Conservation (phyloP, 2,888 invertebrate species). For the Hedychridium roseum region DNA sequence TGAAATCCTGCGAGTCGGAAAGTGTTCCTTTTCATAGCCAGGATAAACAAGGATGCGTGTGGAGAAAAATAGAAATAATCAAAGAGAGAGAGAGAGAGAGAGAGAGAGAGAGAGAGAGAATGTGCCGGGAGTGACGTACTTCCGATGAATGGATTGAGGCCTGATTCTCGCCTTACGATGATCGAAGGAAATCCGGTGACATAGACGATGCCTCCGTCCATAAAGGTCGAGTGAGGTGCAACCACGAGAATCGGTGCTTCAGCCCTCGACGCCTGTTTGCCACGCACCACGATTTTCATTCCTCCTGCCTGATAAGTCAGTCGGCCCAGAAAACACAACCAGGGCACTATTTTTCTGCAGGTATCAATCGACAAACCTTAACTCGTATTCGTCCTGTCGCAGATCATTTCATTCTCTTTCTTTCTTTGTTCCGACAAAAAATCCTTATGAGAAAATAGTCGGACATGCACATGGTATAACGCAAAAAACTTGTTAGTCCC, state of each 20-base stretch:
- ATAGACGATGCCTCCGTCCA: slow-evolving; percentile 87
- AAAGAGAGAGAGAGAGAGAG: no score
- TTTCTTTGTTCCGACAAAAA: not conserved
- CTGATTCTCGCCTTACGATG: slow-evolving; percentile 83
- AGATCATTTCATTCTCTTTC: not conserved
- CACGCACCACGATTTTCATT: slow-evolving; percentile 80
- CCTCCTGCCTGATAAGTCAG: slow-evolving; percentile 80
- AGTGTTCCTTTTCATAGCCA: no score
- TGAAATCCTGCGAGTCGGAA: no score
- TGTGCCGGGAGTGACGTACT: no score
- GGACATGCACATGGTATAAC: no score
- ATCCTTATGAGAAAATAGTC: no score
- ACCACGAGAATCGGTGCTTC: slow-evolving; percentile 88
- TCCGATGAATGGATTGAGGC: slow-evolving; percentile 84
- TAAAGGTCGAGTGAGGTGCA: slow-evolving; percentile 89
- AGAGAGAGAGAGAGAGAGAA: no score
- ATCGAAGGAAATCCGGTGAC: slow-evolving; percentile 84
- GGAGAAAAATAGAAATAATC: no score
- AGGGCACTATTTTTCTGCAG: slow-evolving; percentile 65
- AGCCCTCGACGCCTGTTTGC: slow-evolving; percentile 75
- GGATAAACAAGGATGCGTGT: no score
- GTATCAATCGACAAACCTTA: slow-evolving; percentile 39
- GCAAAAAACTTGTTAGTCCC: no score
- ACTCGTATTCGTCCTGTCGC: not conserved
- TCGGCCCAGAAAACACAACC: slow-evolving; percentile 78